Evolutionary conservation across 2,797 vertebrate species (phyloP).

Genomic region (Dicrostonyx torquatus): DNA sequence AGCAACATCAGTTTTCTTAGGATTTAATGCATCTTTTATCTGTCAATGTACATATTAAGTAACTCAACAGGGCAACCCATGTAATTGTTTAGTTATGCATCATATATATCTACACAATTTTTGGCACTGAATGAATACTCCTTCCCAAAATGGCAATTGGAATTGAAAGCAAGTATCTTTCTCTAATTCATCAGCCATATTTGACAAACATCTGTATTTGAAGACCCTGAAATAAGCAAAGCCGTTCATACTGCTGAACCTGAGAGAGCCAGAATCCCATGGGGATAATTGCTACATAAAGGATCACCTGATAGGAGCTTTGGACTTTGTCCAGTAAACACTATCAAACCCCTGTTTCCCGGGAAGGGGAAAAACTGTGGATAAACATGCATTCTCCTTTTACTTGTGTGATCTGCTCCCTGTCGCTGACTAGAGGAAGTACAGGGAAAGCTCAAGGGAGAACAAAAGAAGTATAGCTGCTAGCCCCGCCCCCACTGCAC

Average conservation of each 20-base stretch:
- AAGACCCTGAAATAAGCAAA: neutral
- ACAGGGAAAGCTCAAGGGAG: neutral
- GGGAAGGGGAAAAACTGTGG: neutral
- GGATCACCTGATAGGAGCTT: neutral
- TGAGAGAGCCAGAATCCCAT: neutral
- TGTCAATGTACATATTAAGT: neutral
- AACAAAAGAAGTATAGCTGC: neutral
- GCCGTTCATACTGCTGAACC: neutral
- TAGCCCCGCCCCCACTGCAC: fast-evolving
- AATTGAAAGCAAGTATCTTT: neutral
- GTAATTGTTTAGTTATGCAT: neutral
- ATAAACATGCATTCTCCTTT: neutral
- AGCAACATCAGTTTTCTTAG: neutral
- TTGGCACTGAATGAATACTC: neutral
- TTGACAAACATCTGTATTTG: neutral
- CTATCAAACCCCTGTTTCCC: neutral
- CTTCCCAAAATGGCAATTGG: neutral
- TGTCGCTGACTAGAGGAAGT: neutral
- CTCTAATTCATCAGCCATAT: neutral
- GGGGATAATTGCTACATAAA: neutral
- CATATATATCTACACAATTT: neutral
- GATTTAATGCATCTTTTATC: neutral
- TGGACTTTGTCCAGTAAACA: neutral
- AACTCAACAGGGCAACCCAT: neutral
- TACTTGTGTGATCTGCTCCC: neutral